A percentile compares a stretch with the other conserved stretches of the same genome.
phyloP scores from a whole-genome alignment of 2,113 vertebrate species.

The Urocolius indicus region DNA sequence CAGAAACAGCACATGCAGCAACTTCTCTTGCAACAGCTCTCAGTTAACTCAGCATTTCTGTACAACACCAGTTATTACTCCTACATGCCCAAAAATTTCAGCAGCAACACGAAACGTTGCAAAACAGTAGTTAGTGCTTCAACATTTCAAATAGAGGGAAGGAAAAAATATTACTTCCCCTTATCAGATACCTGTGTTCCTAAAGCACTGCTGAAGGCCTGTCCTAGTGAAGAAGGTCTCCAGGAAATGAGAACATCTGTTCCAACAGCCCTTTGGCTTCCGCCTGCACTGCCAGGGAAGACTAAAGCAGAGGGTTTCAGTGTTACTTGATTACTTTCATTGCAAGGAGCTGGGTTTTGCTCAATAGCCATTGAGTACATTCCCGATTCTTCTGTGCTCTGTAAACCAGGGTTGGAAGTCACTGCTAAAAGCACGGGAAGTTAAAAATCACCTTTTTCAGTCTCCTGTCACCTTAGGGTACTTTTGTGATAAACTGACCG shows the following conservation, averaged over 20 bases:
- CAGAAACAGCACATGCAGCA: background rate
- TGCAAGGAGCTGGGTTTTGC: background rate
- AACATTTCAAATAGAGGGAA: background rate
- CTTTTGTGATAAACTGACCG: background rate
- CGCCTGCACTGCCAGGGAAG: background rate
- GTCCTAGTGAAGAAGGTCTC: background rate
- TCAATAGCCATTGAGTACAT: background rate
- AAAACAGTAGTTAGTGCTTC: background rate
- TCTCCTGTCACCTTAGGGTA: conserved; percentile 29
- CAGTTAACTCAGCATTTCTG: background rate
- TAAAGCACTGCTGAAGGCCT: background rate
- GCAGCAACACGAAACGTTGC: background rate
- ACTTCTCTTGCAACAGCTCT: background rate
- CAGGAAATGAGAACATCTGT: background rate
- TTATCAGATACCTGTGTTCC: background rate
- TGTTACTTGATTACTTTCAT: background rate
- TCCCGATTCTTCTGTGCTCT: background rate
- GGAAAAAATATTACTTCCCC: background rate
- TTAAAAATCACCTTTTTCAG: conserved; percentile 35
- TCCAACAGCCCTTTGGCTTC: background rate
- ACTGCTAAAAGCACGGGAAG: conserved; percentile 40
- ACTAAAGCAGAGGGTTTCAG: background rate
- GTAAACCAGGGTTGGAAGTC: background rate
- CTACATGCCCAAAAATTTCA: background rate
- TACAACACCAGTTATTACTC: background rate